These are phyloP conservation scores for Lepisosteus oculatus DNA, from an alignment of 2,113 vertebrate genomes.

Conservation along the genomic window DNA sequence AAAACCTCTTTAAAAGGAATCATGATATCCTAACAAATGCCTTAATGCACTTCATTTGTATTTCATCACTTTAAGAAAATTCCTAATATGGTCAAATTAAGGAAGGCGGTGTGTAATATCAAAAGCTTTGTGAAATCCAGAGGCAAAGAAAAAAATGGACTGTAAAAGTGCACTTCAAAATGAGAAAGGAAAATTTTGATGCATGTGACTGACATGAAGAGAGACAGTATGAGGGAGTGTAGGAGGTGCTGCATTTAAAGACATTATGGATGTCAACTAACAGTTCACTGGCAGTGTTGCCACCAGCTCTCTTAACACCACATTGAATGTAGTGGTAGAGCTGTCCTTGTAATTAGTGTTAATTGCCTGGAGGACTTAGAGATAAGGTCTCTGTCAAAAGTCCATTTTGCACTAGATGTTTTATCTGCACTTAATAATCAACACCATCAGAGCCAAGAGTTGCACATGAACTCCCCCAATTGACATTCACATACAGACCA, in stretches of 20 bases:
- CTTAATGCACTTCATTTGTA: too few relatives aligned
- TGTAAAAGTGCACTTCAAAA: conserved; percentile 19
- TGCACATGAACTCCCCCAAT: background rate
- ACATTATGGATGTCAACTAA: background rate
- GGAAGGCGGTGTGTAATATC: too few relatives aligned
- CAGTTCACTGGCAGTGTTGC: conserved; percentile 1
- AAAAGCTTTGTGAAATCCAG: background rate
- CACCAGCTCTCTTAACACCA: conserved; percentile 3
- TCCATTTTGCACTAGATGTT: conserved; percentile 4
- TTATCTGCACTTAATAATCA: conserved; percentile 8
- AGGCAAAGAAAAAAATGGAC: background rate
- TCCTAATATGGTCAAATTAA: too few relatives aligned
- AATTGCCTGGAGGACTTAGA: conserved; percentile 11
- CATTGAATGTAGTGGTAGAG: background rate
- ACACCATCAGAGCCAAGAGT: conserved; percentile 2
- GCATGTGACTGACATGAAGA: background rate
- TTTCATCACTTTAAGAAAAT: too few relatives aligned
- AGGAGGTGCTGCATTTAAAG: background rate
- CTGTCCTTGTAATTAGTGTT: background rate
- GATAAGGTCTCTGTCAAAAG: conserved; percentile 8
- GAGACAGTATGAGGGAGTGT: background rate
- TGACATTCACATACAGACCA: conserved; percentile 13
- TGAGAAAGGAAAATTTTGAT: background rate
- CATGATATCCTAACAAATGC: too few relatives aligned
- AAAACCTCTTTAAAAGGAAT: too few relatives aligned